Conservation (phyloP, 1,140 invertebrate genomes). For the Trichogramma pretiosum region DNA sequence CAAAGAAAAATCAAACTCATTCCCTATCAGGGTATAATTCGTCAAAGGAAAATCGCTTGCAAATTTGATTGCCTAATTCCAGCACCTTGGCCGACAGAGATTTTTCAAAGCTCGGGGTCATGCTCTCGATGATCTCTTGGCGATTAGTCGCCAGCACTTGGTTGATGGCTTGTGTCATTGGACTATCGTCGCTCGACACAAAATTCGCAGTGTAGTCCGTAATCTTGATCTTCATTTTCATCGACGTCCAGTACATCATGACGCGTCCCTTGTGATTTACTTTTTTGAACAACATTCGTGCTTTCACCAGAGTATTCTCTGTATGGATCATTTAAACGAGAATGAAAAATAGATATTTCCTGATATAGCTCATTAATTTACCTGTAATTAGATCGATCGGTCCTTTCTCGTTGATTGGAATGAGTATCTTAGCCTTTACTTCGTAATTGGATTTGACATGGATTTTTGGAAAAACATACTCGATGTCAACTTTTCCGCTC, state of each 20-base stretch:
- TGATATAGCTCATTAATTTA: no score
- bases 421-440: slow-evolving; percentile 48
- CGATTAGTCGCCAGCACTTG: neutral
- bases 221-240: neutral
- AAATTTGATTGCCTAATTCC: neutral
- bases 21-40: slow-evolving; percentile 9
- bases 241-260: neutral
- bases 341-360: no score
- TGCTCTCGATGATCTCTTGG: slow-evolving; percentile 1
- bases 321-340: no score
- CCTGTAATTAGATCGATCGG: slow-evolving; percentile 24
- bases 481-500: slow-evolving; percentile 39
- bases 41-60: slow-evolving; percentile 3
- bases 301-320: neutral
- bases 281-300: neutral
- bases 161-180: neutral
- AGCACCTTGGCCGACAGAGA: neutral
- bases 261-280: neutral
- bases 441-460: slow-evolving; percentile 49
- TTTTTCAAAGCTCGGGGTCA: slow-evolving; percentile 5
- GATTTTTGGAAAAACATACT: slow-evolving; percentile 41
- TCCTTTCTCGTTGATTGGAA: slow-evolving; percentile 31
- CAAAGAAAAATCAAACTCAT: no score
- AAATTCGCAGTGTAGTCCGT: neutral
- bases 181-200: neutral